phyloP scores from a whole-genome alignment of 2,113 vertebrate species.

The Ariopsis seemanni region DNA sequence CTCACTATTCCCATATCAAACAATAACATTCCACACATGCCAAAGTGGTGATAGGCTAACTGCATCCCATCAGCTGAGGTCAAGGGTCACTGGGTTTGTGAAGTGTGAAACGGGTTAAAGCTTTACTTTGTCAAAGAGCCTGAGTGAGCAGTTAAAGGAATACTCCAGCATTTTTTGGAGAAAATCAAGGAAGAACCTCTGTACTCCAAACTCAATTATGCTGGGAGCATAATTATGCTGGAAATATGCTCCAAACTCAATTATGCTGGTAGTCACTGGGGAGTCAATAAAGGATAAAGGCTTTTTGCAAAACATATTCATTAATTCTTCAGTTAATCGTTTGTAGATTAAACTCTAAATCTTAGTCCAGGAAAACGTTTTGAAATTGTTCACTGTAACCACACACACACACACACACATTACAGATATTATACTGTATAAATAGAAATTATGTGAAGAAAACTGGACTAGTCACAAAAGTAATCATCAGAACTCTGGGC shows the following conservation, averaged over 20 bases:
- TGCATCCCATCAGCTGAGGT: conserved; percentile 51
- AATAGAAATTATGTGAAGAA: neutral
- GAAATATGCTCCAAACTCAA: neutral
- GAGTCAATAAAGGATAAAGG: neutral
- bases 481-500: neutral
- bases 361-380: neutral
- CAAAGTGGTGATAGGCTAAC: conserved; percentile 49
- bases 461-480: neutral
- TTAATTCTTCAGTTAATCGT: neutral
- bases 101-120: conserved; percentile 29
- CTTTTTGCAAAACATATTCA: neutral
- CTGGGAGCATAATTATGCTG: neutral
- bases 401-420: neutral
- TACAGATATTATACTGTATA: neutral
- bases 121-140: neutral
- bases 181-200: neutral
- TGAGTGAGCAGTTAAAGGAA: conserved; percentile 11
- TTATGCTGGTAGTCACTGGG: neutral
- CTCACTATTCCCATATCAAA: conserved; percentile 49
- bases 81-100: conserved; percentile 46
- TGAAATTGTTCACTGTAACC: neutral
- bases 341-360: neutral
- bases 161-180: neutral
- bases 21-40: conserved; percentile 69
- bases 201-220: neutral